Conservation (phyloP, 1,140 invertebrate species). For the Zaprionus africanus region DNA sequence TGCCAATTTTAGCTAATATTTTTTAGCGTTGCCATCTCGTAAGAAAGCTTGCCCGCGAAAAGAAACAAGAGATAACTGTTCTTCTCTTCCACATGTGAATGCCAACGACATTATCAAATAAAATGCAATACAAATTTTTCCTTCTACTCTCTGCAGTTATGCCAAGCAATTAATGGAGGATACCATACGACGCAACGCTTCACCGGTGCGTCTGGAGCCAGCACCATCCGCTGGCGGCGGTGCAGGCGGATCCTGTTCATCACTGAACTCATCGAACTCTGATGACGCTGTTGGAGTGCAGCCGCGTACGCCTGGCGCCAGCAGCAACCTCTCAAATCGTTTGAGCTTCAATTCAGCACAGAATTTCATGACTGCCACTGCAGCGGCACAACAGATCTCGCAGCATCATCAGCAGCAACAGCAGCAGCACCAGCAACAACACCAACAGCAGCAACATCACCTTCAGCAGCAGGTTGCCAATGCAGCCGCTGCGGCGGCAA, state of each 20-base stretch:
- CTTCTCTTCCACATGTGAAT: constrained; percentile 13
- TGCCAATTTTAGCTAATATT: background rate
- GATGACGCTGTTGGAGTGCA: constrained; percentile 87
- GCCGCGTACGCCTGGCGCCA: constrained; percentile 59
- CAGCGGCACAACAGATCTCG: constrained; percentile 80
- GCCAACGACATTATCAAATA: no score
- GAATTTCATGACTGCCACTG: constrained; percentile 80
- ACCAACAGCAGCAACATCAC: constrained; percentile 54
- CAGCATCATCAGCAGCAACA: constrained; percentile 66
- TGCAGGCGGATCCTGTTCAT: constrained; percentile 86
- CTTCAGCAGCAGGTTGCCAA: constrained; percentile 66
- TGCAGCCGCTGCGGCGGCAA: constrained; percentile 63
- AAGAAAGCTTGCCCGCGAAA: background rate
- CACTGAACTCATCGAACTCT: constrained; percentile 90
- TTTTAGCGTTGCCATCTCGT: background rate
- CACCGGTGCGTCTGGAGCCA: constrained; percentile 90
- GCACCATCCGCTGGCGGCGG: constrained; percentile 71
- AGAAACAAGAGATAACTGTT: background rate
- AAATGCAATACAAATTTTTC: background rate
- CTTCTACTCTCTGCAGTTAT: constrained; percentile 86
- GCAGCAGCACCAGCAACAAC: constrained; percentile 61
- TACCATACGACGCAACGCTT: constrained; percentile 95
- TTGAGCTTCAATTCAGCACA: constrained; percentile 83
- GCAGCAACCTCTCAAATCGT: constrained; percentile 76
- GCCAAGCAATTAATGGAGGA: constrained; percentile 96